Evolutionary conservation across 2,113 vertebrate species (phyloP).

Genomic region (Plecturocebus donacophilus): DNA sequence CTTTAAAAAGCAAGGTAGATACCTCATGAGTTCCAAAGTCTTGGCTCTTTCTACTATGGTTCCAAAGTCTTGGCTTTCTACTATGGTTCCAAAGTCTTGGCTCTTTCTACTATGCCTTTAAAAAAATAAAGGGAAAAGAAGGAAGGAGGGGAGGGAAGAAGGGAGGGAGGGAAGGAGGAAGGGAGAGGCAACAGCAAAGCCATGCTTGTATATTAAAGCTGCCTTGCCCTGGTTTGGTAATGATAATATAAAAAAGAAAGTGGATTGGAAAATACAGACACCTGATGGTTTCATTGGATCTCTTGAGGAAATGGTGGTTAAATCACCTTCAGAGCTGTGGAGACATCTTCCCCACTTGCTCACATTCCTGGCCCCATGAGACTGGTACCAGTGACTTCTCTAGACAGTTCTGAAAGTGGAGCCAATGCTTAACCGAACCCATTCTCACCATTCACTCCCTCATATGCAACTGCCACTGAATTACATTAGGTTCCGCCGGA

Average conservation of each 20-base stretch:
- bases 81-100: background rate
- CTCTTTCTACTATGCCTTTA: background rate
- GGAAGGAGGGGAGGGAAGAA: no score
- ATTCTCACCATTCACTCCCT: background rate
- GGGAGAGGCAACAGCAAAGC: background rate
- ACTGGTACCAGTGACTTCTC: background rate
- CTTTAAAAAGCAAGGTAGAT: background rate
- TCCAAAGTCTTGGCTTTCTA: background rate
- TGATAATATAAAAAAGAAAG: no score
- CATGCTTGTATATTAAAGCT: background rate
- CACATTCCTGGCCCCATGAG: background rate
- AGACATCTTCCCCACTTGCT: background rate
- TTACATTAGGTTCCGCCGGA: background rate
- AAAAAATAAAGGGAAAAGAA: background rate
- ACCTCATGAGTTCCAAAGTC: background rate
- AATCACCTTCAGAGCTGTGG: background rate
- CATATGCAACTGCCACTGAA: background rate
- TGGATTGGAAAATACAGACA: background rate
- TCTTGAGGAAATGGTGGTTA: accelerated
- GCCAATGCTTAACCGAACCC: background rate
- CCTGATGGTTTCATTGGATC: accelerated
- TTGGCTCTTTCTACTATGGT: no score
- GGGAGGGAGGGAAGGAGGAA: no score
- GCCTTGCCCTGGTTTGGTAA: background rate
- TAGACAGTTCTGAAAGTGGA: accelerated